Evolutionary conservation across 92 coral and sea anemone species (phyloP).

Genomic region (Epizoanthus stellaris): DNA sequence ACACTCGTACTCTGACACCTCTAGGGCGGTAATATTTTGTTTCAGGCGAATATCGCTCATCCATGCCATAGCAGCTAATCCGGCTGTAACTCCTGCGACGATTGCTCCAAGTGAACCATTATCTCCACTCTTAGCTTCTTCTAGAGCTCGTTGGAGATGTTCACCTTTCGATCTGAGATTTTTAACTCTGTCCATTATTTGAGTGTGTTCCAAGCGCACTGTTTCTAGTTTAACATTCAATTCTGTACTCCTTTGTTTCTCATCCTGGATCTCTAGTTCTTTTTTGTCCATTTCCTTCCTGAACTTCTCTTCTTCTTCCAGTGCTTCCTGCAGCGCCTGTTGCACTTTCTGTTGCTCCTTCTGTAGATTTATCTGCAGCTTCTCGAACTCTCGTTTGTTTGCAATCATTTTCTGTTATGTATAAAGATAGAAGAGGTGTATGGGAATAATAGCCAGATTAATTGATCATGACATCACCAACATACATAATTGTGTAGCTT

Average conservation of each 20-base stretch:
- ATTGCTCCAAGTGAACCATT: neutral
- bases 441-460: too few relatives aligned
- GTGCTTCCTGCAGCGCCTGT: conserved; percentile 17
- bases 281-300: conserved; percentile 33
- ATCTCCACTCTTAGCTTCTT: neutral
- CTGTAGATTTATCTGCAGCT: conserved; percentile 33
- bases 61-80: neutral
- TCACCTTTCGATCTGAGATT: conserved; percentile 3
- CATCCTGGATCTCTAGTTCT: conserved; percentile 1
- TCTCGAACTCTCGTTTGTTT: conserved; percentile 39
- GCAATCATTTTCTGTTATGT: neutral
- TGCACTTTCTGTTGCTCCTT: conserved; percentile 28
- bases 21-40: conserved; percentile 44
- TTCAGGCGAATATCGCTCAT: conserved; percentile 56
- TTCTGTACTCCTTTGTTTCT: conserved; percentile 19
- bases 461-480: too few relatives aligned
- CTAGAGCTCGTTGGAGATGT: neutral
- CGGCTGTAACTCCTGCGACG: neutral
- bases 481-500: too few relatives aligned
- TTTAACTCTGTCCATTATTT: neutral
- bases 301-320: conserved; percentile 19
- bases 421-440: neutral
- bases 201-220: neutral
- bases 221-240: neutral
- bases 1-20: conserved; percentile 33